These are phyloP conservation scores for Hyposoter dolosus DNA, from an alignment of 2,888 invertebrate genomes.

Conservation along the genomic window DNA sequence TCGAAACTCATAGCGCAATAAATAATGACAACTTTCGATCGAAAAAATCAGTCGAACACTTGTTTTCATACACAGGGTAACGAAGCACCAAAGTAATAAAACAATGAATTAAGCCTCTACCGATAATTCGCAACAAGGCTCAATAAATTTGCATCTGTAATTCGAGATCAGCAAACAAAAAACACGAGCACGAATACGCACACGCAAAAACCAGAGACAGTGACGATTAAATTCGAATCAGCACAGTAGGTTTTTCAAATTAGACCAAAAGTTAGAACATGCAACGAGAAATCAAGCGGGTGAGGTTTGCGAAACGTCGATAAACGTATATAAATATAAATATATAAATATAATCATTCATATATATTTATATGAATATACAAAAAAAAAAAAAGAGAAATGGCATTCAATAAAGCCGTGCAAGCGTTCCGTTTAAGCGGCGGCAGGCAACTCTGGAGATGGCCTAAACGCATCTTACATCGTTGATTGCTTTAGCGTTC, in stretches of 20 bases:
- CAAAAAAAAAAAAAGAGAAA: conserved; percentile 31
- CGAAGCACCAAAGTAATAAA: not conserved
- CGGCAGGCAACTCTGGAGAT: conserved; percentile 85
- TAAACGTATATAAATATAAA: not conserved
- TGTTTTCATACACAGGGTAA: not conserved
- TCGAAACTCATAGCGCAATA: not conserved
- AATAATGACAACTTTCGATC: not conserved
- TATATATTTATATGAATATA: not conserved
- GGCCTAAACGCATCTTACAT: conserved; percentile 83
- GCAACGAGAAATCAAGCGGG: not conserved
- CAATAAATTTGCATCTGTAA: not conserved
- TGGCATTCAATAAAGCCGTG: conserved; percentile 40
- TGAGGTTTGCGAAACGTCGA: conserved; percentile 18
- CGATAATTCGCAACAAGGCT: not conserved
- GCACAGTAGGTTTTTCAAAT: not conserved
- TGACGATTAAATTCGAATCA: not conserved
- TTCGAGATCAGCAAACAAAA: not conserved
- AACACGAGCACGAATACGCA: not conserved
- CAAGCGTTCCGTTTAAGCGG: conserved; percentile 66
- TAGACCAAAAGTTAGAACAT: not conserved
- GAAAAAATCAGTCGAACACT: not conserved
- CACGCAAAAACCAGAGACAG: not conserved
- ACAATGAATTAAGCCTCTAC: not conserved
- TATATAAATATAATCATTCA: not conserved
- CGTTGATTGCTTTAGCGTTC: conserved; percentile 80